Evolutionary conservation across 1,140 invertebrate species (phyloP).

Genomic region (Venturia canescens): DNA sequence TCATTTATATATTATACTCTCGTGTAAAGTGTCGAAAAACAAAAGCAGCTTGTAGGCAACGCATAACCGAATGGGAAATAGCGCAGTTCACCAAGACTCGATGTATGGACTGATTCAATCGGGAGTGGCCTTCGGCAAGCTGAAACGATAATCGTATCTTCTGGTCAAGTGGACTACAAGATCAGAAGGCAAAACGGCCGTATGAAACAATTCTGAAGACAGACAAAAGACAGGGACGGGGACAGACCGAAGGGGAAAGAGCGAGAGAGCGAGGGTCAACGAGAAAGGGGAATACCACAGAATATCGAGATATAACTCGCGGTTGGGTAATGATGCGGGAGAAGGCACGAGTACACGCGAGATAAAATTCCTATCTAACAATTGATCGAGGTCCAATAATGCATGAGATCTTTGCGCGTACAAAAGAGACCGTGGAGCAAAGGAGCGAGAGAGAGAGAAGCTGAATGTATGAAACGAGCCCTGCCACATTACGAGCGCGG

Average conservation of each 20-base stretch:
- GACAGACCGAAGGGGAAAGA: neutral
- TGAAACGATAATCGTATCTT: conserved; percentile 42
- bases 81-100: neutral
- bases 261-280: neutral
- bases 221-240: no score
- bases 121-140: neutral
- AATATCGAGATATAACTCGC: conserved; percentile 30
- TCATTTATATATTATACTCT: neutral
- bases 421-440: neutral
- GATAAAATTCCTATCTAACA: conserved; percentile 46
- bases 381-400: conserved; percentile 38
- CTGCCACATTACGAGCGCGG: neutral
- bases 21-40: neutral
- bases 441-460: conserved; percentile 17
- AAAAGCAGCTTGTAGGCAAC: neutral
- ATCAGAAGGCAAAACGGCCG: conserved; percentile 10
- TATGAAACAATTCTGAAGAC: neutral
- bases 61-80: neutral
- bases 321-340: conserved; percentile 39
- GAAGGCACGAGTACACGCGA: conserved; percentile 36
- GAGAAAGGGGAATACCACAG: neutral
- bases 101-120: neutral
- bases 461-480: conserved; percentile 1
- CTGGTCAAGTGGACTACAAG: conserved; percentile 36
- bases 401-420: conserved; percentile 13